These are phyloP conservation scores for Formica selysi DNA, from an alignment of 1,140 invertebrate species.

Conservation along the genomic window DNA sequence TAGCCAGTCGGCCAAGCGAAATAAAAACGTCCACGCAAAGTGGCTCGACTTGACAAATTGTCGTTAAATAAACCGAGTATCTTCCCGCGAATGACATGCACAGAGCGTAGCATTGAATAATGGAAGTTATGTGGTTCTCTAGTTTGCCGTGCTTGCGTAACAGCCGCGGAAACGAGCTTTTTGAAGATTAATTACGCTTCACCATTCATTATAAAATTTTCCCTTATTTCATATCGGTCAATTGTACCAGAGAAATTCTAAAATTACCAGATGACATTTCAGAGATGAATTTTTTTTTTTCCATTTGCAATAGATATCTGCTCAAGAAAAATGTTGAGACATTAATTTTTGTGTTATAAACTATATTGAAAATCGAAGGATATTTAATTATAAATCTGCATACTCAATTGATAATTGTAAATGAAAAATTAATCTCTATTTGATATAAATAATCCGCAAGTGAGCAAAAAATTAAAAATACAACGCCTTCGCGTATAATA, in stretches of 20 bases:
- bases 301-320: not conserved
- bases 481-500: not conserved
- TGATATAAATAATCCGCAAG: not conserved
- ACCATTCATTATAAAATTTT: constrained; percentile 59
- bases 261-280: not conserved
- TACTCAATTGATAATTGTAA: not conserved
- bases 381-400: not conserved
- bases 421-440: not conserved
- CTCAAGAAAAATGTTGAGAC: not conserved
- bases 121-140: constrained; percentile 56
- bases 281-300: not conserved
- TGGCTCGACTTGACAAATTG: constrained; percentile 55
- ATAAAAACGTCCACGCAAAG: constrained; percentile 51
- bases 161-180: constrained; percentile 52
- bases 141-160: constrained; percentile 38
- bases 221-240: constrained; percentile 14
- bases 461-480: constrained; percentile 13
- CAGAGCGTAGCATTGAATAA: constrained; percentile 56
- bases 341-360: not conserved
- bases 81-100: constrained; percentile 49
- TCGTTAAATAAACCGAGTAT: constrained; percentile 60
- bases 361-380: not conserved
- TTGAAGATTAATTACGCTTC: constrained; percentile 50
- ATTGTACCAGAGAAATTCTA: not conserved
- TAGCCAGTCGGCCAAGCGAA: not conserved